Evolutionary conservation across 2,113 vertebrate species (phyloP).

Genomic region (Scytalopus superciliaris): DNA sequence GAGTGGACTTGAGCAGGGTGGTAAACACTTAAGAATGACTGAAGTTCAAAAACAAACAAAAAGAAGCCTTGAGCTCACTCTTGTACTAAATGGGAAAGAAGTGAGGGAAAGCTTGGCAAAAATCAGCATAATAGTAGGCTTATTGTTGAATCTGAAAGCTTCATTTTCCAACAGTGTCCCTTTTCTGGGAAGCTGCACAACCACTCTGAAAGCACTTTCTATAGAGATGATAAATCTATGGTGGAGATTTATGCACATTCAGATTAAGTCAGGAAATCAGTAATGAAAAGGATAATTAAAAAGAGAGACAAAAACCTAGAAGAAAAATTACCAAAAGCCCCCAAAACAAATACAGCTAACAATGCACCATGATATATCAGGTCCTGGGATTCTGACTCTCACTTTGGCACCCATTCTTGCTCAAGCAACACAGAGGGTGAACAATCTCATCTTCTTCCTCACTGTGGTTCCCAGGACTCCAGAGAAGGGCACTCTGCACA

Average conservation of each 20-base stretch:
- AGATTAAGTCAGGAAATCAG: conserved; percentile 66
- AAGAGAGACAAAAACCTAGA: conserved; percentile 57
- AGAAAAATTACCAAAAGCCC: conserved; percentile 54
- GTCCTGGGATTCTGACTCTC: conserved; percentile 61
- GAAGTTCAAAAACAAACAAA: conserved; percentile 44
- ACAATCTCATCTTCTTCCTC: conserved; percentile 13
- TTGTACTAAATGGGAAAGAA: conserved; percentile 45
- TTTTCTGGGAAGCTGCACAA: conserved; percentile 52
- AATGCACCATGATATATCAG: conserved; percentile 30
- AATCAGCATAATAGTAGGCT: conserved; percentile 68
- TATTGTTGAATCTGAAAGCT: conserved; percentile 64
- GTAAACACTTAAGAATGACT: conserved; percentile 53
- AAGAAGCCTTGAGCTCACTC: conserved; percentile 49
- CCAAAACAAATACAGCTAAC: conserved; percentile 50
- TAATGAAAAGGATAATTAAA: conserved; percentile 62
- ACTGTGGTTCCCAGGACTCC: background rate
- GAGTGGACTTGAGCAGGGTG: conserved; percentile 16
- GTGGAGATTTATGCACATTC: conserved; percentile 65
- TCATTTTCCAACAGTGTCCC: conserved; percentile 39
- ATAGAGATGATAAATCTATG: conserved; percentile 63
- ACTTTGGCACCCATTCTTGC: conserved; percentile 27
- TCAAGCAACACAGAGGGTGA: background rate
- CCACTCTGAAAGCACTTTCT: conserved; percentile 49
- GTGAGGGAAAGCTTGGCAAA: conserved; percentile 51
- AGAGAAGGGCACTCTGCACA: background rate